Evolutionary conservation across 1,140 invertebrate genomes (phyloP).

Genomic region (Drosophila kepulauana): DNA sequence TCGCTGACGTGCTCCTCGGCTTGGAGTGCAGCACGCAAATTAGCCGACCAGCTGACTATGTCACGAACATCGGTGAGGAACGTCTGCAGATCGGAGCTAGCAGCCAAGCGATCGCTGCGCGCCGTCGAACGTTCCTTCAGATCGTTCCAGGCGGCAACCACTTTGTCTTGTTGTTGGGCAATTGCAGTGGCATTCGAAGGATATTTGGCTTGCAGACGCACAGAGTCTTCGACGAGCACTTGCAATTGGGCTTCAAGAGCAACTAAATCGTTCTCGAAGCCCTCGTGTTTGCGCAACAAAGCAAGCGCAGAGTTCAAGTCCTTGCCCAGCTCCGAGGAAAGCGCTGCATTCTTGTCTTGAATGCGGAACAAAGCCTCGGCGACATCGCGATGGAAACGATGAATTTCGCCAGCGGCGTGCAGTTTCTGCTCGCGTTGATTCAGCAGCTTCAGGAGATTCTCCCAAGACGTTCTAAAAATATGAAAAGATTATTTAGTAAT

Average conservation of each 20-base stretch:
- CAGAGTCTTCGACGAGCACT: constrained; percentile 96
- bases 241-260: constrained; percentile 97
- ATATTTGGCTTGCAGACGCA: constrained; percentile 94
- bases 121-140: constrained; percentile 93
- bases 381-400: constrained; percentile 98
- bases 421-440: constrained; percentile 94
- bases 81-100: constrained; percentile 95
- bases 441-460: constrained; percentile 93
- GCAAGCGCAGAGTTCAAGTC: constrained; percentile 95
- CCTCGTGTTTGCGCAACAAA: constrained; percentile 94
- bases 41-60: constrained; percentile 94
- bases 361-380: constrained; percentile 96
- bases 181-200: constrained; percentile 97
- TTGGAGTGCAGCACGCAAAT: constrained; percentile 91
- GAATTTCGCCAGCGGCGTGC: constrained; percentile 97
- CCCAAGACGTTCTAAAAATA: constrained; percentile 89
- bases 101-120: constrained; percentile 92
- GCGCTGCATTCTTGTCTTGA: constrained; percentile 93
- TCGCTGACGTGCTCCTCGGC: constrained; percentile 94
- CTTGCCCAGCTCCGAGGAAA: constrained; percentile 93
- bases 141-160: constrained; percentile 94
- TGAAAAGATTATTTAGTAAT: background rate
- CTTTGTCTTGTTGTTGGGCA: constrained; percentile 92
- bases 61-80: constrained; percentile 94
- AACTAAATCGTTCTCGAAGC: constrained; percentile 97